A percentile compares a stretch with the other conserved stretches of the same genome.
These are phyloP conservation scores for Trachelus stipa DNA, from an alignment of 2,888 invertebrate species.

Conservation along the genomic window DNA sequence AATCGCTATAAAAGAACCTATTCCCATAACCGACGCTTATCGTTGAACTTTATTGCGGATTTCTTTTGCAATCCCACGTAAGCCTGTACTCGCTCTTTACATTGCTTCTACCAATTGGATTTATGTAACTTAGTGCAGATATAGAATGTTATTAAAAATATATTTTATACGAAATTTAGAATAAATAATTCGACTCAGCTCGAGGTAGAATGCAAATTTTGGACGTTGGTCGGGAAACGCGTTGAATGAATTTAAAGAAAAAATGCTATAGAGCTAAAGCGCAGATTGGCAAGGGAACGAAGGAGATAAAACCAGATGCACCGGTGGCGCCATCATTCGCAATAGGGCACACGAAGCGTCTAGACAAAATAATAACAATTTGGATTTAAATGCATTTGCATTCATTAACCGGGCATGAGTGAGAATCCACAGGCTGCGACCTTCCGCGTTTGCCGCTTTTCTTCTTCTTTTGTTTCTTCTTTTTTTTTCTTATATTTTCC, in stretches of 20 bases:
- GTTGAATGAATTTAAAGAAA: background rate
- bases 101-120: no score
- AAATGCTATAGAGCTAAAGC: background rate
- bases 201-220: background rate
- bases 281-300: background rate
- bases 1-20: background rate
- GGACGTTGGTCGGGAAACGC: background rate
- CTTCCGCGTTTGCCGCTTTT: constrained; percentile 16
- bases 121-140: background rate
- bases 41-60: background rate
- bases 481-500: constrained; percentile 1
- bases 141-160: background rate
- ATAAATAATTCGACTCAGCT: background rate
- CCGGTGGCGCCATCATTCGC: constrained; percentile 35
- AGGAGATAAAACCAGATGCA: background rate
- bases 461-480: background rate
- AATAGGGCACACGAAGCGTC: constrained; percentile 61
- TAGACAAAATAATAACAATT: constrained; percentile 64
- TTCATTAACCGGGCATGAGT: constrained; percentile 48
- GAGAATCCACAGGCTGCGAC: constrained; percentile 18
- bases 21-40: background rate
- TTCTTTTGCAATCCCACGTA: background rate
- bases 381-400: constrained; percentile 64
- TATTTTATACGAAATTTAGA: background rate
- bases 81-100: background rate